A percentile compares a stretch with the other conserved stretches of the same genome.
Conservation (phyloP, 2,113 vertebrate genomes). For the Hypanus sabinus region DNA sequence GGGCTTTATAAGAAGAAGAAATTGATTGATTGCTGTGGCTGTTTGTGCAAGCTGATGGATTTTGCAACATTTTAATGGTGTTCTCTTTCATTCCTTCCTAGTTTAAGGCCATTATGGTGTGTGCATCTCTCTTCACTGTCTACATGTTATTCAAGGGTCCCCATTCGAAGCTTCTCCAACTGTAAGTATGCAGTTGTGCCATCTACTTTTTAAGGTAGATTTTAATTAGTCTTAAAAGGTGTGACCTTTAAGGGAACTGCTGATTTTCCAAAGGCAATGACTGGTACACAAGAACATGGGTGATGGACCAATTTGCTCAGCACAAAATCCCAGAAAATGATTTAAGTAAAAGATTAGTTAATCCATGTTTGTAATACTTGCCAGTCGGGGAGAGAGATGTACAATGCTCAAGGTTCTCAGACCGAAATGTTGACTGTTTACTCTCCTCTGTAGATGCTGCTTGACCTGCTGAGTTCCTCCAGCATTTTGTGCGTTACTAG, state of each 20-base stretch:
- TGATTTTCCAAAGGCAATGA: background rate
- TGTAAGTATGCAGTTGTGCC: background rate
- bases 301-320: background rate
- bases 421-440: too few species aligned
- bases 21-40: background rate
- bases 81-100: background rate
- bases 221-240: background rate
- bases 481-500: too few species aligned
- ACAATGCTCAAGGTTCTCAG: background rate
- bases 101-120: background rate
- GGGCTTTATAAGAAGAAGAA: background rate
- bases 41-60: background rate
- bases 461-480: too few species aligned
- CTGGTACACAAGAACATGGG: background rate
- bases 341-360: background rate
- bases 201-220: background rate
- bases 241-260: too few species aligned
- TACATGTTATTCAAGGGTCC: background rate
- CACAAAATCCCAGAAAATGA: too few species aligned
- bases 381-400: background rate
- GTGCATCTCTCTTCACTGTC: background rate
- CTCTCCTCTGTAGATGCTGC: too few species aligned
- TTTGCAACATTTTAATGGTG: background rate
- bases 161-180: background rate
- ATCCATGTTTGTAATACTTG: background rate